Evolutionary conservation across 2,888 invertebrate species (phyloP), one percentile per base, ranked within the genome.

Genomic region (Sphaerophoria rueppellii): DNA sequence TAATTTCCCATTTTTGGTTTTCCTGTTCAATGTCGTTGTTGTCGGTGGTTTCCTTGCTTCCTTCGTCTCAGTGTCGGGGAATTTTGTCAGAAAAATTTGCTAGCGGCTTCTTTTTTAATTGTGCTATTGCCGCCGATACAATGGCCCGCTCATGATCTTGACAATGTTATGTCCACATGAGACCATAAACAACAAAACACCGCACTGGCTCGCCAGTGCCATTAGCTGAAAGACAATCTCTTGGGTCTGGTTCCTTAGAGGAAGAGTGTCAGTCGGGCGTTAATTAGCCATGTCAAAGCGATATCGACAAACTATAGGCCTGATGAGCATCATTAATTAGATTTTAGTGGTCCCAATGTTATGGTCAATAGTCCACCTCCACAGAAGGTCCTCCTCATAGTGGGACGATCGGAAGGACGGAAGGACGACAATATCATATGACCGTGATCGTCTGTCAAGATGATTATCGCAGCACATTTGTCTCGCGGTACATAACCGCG

Each of bases 1-100:
- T 90, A 90, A 90, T 90, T 90, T 90, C 88, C 87, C 88, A 87
- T 87, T 87, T 87, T 87, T 86, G 87, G 88, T 87, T 83, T 82
- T 82, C 82, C 24, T 24, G 24, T 24, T 24, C 24, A 24, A 24
- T 24, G 24, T 24, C 24, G 24, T 24, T 24, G 24, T 24, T 24
- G 24, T 24, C 24, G 24, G 24, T 65, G 35, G 37, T 37, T 58
- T 61, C n/a, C 32, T 11, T 61, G 11, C 61, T 24, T 24, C 24
- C 24, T 24, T 24, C 32, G n/a, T 58, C 11, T 11, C 65, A 11
- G 6, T 37, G 37, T 55, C 69, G 24, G 14, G 61, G 63, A 50
- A 77, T 72, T 77, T 81, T 73, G 77, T 78, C 61, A 69, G 50
- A 24, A 50, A 60, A 75, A 65, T 72, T 73, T 61, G 58, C 52